phyloP scores from a whole-genome alignment of 2,113 vertebrate species.

The Sarotherodon lohbergeri region DNA sequence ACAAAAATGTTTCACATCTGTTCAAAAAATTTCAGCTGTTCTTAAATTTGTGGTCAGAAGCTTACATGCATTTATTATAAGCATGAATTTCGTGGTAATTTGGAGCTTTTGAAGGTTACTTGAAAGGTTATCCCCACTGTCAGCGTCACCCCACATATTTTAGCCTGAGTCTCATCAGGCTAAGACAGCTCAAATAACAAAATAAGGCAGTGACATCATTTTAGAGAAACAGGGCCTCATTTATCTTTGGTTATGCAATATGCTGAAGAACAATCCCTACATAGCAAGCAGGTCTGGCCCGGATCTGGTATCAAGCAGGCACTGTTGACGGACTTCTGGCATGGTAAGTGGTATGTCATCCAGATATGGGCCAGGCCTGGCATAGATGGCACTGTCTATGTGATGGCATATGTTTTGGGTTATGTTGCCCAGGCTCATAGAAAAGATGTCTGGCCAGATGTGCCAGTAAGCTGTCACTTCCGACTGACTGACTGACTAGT shows the following conservation, averaged over 20 bases:
- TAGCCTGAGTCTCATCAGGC: not conserved
- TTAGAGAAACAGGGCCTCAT: not conserved
- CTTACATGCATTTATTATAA: not conserved
- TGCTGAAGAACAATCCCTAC: not conserved
- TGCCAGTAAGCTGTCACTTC: not conserved
- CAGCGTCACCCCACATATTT: not conserved
- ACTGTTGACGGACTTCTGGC: not conserved
- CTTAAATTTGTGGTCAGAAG: not conserved
- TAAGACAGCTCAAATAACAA: not conserved
- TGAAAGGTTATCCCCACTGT: not conserved
- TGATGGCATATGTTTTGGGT: not conserved
- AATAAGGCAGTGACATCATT: not conserved
- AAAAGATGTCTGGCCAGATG: not conserved
- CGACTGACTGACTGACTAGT: not conserved
- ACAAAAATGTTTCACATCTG: not conserved
- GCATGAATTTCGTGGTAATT: not conserved
- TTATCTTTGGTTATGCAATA: not conserved
- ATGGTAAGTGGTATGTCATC: not conserved
- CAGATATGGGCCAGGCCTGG: not conserved
- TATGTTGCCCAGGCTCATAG: not conserved
- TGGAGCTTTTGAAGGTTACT: not conserved
- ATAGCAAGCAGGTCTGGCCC: not conserved
- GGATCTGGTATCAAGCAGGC: not conserved
- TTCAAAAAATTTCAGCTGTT: not conserved
- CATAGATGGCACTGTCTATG: not conserved